phyloP scores from a whole-genome alignment of 1,140 invertebrate species.

The Brachionus plicatilis region DNA sequence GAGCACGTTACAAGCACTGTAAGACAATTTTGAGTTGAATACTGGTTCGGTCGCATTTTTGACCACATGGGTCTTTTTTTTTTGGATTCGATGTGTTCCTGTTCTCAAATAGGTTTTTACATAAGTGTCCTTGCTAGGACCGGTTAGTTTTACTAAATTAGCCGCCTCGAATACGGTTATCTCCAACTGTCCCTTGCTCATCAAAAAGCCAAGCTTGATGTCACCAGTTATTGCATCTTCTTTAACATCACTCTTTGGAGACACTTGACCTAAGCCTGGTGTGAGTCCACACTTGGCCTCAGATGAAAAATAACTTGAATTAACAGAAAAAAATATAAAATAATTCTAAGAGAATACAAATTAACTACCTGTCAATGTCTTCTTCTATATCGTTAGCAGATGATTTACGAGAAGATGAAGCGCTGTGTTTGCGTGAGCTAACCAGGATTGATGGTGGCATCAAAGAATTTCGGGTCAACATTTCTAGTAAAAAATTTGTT shows the following conservation, averaged over 20 bases:
- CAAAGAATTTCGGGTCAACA: not conserved
- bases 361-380: slow-evolving; percentile 31
- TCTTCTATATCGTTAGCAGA: slow-evolving; percentile 29
- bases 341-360: not conserved
- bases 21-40: slow-evolving; percentile 79
- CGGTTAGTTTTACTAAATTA: slow-evolving; percentile 52
- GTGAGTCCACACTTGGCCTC: not conserved
- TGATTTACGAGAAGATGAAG: not conserved
- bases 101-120: slow-evolving; percentile 86
- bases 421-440: not conserved
- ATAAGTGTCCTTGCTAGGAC: slow-evolving; percentile 68
- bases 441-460: not conserved
- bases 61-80: slow-evolving; percentile 78
- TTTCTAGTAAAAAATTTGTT: not conserved
- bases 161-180: slow-evolving; percentile 71
- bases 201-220: slow-evolving; percentile 75
- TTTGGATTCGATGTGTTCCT: slow-evolving; percentile 76
- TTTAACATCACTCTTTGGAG: slow-evolving; percentile 45
- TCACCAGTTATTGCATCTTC: slow-evolving; percentile 60
- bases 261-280: slow-evolving; percentile 50
- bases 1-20: slow-evolving; percentile 74
- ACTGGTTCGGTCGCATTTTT: slow-evolving; percentile 72
- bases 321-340: not conserved
- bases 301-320: slow-evolving; percentile 10
- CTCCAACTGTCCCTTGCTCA: slow-evolving; percentile 83